A percentile compares a stretch with the other conserved stretches of the same genome.
phyloP scores from a whole-genome alignment of 2,797 vertebrate genomes.

The Loriculus beryllinus region DNA sequence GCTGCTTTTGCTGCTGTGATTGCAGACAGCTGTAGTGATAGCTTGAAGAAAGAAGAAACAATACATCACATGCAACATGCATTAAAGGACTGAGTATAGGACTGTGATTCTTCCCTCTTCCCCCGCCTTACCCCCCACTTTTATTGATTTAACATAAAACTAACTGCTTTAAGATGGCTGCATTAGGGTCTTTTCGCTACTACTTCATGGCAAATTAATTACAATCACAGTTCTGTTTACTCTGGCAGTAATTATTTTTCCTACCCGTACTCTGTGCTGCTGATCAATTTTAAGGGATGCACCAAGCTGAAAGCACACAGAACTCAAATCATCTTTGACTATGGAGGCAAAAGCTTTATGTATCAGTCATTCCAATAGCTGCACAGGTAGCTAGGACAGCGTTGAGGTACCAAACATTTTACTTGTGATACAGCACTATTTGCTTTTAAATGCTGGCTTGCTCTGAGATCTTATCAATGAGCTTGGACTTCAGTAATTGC shows the following conservation, averaged over 20 bases:
- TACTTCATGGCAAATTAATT: conserved; percentile 47
- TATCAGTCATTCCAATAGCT: not conserved
- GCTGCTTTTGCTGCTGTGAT: conserved; percentile 71
- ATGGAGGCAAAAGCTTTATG: not conserved
- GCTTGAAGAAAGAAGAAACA: conserved; percentile 50
- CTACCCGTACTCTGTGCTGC: conserved; percentile 18
- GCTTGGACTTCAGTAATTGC: conserved; percentile 66
- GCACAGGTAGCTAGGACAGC: conserved; percentile 7
- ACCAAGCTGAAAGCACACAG: conserved; percentile 40
- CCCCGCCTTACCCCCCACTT: not conserved
- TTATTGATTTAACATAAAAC: conserved; percentile 4
- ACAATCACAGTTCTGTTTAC: conserved; percentile 31
- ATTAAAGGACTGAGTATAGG: not conserved
- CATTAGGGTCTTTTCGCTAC: conserved; percentile 33
- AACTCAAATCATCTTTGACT: conserved; percentile 61
- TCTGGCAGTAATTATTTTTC: conserved; percentile 36
- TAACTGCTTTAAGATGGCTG: conserved; percentile 45
- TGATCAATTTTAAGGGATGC: conserved; percentile 42
- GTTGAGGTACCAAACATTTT: conserved; percentile 8
- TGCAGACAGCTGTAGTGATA: conserved; percentile 46
- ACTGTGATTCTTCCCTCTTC: not conserved
- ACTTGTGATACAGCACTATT: not conserved
- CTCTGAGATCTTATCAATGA: conserved; percentile 34
- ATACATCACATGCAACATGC: conserved; percentile 54
- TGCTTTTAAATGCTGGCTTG: conserved; percentile 7